Evolutionary conservation across 1,140 invertebrate genomes (phyloP).

Genomic region (Lucilia sericata): DNA sequence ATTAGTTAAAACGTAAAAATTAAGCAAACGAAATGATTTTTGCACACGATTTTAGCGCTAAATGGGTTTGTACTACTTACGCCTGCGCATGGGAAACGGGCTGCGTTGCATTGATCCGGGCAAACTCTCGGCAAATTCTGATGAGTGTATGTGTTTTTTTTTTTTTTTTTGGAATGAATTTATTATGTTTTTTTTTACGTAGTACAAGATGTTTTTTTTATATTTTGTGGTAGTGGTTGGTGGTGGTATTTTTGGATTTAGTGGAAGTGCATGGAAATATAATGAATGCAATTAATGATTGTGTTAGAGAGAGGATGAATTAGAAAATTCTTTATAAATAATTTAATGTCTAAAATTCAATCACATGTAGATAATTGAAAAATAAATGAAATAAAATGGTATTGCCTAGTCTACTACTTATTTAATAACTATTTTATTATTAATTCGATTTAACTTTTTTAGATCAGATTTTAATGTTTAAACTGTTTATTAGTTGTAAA

Average conservation of each 20-base stretch:
- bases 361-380: too few relatives aligned
- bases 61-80: constrained; percentile 73
- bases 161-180: constrained; percentile 27
- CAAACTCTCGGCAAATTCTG: constrained; percentile 87
- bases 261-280: constrained; percentile 47
- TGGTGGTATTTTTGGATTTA: constrained; percentile 40
- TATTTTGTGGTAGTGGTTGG: constrained; percentile 31
- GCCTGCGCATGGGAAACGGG: constrained; percentile 82
- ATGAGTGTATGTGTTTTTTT: constrained; percentile 31
- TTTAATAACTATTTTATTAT: too few relatives aligned
- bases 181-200: constrained; percentile 9
- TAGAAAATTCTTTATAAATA: not conserved
- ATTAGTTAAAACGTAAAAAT: not conserved
- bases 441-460: too few relatives aligned
- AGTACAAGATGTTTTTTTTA: not conserved
- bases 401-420: too few relatives aligned
- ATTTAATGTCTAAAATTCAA: too few relatives aligned
- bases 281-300: constrained; percentile 42
- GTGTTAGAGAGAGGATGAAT: not conserved
- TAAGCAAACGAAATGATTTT: constrained; percentile 24
- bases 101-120: constrained; percentile 84
- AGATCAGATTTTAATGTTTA: too few relatives aligned
- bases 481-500: too few relatives aligned
- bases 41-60: not conserved
- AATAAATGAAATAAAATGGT: too few relatives aligned